Base-by-base conservation (phyloP, 2,888 invertebrate genomes). In the Apotomis capreana region DNA sequence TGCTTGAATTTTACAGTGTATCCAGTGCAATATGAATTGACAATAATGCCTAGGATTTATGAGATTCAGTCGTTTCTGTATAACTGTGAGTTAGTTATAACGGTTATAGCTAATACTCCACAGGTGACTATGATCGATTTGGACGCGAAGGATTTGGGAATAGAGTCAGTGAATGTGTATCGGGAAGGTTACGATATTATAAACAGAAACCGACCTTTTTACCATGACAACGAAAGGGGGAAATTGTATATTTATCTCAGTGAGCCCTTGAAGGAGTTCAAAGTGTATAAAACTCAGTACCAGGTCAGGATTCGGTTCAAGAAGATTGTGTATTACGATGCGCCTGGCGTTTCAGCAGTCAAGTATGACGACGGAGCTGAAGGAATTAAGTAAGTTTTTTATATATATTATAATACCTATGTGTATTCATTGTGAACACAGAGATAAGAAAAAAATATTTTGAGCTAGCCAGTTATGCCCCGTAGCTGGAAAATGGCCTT, bases 1-100 rank as follows among this genome's bases (percentile, higher is more conserved):
- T 93, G 93, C 77, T 80, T 92, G 13, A 91, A 92, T 76, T 93
- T 91, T 59, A 92, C 92, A 65, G 87, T 93, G 61, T 93, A 93
- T 75, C 93, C 93, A 72, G 84, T 91, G 74, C 90, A 92, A 75
- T 93, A 93, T 59, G 92, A 92, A 67, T 69, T 93, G 0, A 86
- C 83, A 2, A 81, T 93, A 65, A 86, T 78, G 13, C 92, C 92
- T 0, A 85, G 87, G 59, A 78, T 91, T 61, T 83, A 81, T 52
- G 80, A 77, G 26, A 83, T 82, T 8, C 79, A 78, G 1, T 78
- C 75, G 51, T 86, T 87, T 46, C 89, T 86, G 78, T 92, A 88
- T 67, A 86, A 91, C 55, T 89, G 92, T 82, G 87, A 89, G 58
- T 77, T 91, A 59, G 81, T 82, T 3, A 90, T 93, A 73, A 89